These are phyloP conservation scores for Chloromyia formosa DNA, from an alignment of 2,888 invertebrate species.

Conservation along the genomic window DNA sequence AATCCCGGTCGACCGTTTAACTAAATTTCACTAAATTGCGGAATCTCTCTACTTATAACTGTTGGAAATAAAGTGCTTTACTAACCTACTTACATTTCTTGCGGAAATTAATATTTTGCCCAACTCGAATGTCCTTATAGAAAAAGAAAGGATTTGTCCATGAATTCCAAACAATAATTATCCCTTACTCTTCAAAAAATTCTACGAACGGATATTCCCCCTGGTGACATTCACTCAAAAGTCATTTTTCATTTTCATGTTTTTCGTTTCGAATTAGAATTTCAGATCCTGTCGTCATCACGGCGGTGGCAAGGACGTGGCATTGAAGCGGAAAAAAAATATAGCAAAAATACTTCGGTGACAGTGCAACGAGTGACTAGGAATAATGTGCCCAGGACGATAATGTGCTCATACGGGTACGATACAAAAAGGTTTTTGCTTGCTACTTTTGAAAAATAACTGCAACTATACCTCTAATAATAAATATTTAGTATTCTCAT, in stretches of 20 bases:
- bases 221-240: neutral
- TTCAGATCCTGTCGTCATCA: constrained; percentile 7
- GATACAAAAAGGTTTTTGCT: too few species aligned
- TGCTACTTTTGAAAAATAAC: neutral
- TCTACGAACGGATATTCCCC: neutral
- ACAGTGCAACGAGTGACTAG: neutral
- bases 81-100: too few species aligned
- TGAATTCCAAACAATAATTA: too few species aligned
- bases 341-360: neutral
- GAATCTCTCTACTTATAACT: too few species aligned
- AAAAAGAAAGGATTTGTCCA: too few species aligned
- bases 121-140: too few species aligned
- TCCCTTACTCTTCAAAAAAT: neutral
- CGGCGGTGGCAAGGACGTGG: neutral
- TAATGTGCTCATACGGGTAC: neutral
- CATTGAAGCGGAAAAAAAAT: neutral
- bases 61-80: too few species aligned
- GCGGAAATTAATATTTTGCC: too few species aligned
- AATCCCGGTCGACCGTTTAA: too few species aligned
- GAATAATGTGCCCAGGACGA: too few species aligned
- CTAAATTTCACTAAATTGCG: too few species aligned
- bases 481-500: constrained; percentile 48
- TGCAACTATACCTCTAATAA: constrained; percentile 31
- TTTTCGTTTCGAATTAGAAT: constrained; percentile 6
- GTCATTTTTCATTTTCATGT: constrained; percentile 18